Evolutionary conservation across 2,113 vertebrate genomes (phyloP).

Genomic region (Clarias macrocephalus): DNA sequence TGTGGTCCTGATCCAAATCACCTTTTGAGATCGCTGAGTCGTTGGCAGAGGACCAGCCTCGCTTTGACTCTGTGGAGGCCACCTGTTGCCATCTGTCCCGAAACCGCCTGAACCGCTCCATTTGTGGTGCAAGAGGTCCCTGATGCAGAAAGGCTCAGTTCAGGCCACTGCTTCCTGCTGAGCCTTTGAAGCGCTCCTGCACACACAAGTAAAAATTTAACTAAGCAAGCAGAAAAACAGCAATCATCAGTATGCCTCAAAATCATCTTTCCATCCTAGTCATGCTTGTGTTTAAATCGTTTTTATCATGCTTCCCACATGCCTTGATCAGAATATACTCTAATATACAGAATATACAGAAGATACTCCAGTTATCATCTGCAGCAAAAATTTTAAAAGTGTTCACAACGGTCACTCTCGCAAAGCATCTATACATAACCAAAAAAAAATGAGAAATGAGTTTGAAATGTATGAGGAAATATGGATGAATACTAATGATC

Average conservation of each 20-base stretch:
- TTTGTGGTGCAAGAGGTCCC: conserved; percentile 54
- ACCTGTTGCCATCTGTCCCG: conserved; percentile 72
- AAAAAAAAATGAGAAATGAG: no score
- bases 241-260: neutral
- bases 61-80: conserved; percentile 51
- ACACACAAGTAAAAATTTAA: neutral
- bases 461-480: no score
- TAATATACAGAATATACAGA: no score
- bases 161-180: neutral
- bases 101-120: conserved; percentile 78
- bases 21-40: conserved; percentile 51
- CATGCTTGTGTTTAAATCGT: neutral
- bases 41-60: conserved; percentile 60
- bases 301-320: neutral
- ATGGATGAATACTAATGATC: no score
- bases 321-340: neutral
- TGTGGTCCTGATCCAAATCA: conserved; percentile 48
- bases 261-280: neutral
- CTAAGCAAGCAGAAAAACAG: neutral
- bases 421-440: no score
- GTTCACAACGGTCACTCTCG: no score
- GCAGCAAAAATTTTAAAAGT: neutral
- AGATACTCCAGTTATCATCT: neutral
- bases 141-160: conserved; percentile 2
- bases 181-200: conserved; percentile 6